Evolutionary conservation across 35 echinoderm and acorn worm genomes (phyloP), one percentile per base, ranked within the genome.

Genomic region (Apostichopus californicus): DNA sequence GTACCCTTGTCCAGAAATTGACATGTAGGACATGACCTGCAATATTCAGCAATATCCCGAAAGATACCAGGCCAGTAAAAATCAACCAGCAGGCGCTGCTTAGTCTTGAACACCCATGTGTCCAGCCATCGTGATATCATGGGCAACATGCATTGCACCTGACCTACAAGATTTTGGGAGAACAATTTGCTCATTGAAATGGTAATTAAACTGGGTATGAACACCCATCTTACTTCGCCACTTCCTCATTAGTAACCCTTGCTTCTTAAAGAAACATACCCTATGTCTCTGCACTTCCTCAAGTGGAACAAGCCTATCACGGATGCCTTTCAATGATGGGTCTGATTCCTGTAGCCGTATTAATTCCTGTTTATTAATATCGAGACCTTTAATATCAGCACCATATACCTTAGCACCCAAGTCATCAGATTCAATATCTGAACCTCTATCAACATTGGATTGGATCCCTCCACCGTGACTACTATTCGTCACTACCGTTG

Each of bases 1-100:
- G 25, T n/a, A 5, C 92, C 68, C n/a, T 87, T 86, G 55, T 86
- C 18, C 24, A 87, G 14, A 10, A 15, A 54, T 93, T 93, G 82
- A 60, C 92, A 93, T 4, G 20, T 20, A 6, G 54, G 18, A 93
- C 92, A 93, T 12, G 77, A 22, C 20, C 57, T 73, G 73, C 92
- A 93, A 23, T 93, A 78, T 4, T 56, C 5, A 53, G 83, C 70
- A 58, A 87, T 70, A 86, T 93, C 92, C 28, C 77, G 61, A 77
- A 93, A 93, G 55, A 93, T 78, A 4, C 92, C 70, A 5, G 91
- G 91, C 80, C 91, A 92, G 61, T 92, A 85, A 56, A 83, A 92
- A 55, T 92, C 8, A 13, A n/a, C 52, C 53, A 93, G n/a, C 2
- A 93, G 4, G 3, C 84, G 20, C 22, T 87, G 57, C 54, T 86